Conservation (phyloP, 2,797 vertebrate species). For the Phataginus tetradactyla region DNA sequence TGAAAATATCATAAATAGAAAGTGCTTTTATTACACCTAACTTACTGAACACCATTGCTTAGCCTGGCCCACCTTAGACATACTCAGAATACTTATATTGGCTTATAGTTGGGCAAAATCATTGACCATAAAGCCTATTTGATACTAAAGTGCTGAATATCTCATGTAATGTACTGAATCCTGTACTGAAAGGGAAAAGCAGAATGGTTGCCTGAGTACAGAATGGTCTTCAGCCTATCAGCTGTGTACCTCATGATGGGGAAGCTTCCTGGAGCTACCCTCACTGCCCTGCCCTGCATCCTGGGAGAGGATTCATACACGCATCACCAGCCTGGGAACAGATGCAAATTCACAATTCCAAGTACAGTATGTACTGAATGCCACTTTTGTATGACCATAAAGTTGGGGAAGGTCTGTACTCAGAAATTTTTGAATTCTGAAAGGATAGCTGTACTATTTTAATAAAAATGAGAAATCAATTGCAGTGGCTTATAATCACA, state of each 20-base stretch:
- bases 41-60: neutral
- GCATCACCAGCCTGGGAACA: too few relatives aligned
- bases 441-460: neutral
- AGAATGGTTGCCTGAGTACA: neutral
- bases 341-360: too few relatives aligned
- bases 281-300: neutral
- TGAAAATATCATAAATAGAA: neutral
- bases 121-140: neutral
- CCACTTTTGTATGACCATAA: too few relatives aligned
- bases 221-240: neutral
- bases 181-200: neutral
- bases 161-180: neutral
- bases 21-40: neutral
- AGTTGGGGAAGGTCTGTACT: neutral
- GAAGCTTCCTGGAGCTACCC: neutral
- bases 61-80: neutral
- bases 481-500: neutral
- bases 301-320: neutral
- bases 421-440: neutral
- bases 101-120: neutral
- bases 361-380: too few relatives aligned
- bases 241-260: neutral
- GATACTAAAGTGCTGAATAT: neutral
- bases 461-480: neutral
- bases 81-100: neutral